A percentile compares a stretch with the other conserved stretches of the same genome.
phyloP scores from a whole-genome alignment of 2,113 vertebrate species.

The Carollia perspicillata region DNA sequence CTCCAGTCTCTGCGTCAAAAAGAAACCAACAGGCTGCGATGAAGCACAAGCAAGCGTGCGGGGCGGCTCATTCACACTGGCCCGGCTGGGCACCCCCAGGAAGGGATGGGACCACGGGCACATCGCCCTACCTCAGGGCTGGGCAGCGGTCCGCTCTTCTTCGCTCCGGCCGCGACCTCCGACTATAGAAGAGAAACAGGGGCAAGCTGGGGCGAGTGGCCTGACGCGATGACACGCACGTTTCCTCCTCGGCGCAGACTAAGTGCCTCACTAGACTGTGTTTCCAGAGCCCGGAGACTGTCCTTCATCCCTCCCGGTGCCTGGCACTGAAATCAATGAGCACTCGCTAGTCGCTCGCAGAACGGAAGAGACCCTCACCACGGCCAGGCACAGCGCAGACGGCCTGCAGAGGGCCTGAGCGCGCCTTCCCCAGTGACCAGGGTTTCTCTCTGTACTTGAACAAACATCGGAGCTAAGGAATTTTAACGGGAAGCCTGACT shows the following conservation, averaged over 20 bases:
- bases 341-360: too few species aligned
- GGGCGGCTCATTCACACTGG: not conserved
- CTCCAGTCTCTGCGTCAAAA: slow-evolving; percentile 80
- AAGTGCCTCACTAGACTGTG: not conserved
- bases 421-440: not conserved
- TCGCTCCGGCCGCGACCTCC: slow-evolving; percentile 61
- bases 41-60: fast-evolving
- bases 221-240: fast-evolving
- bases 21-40: not conserved
- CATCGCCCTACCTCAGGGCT: slow-evolving; percentile 74
- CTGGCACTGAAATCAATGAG: not conserved
- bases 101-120: not conserved
- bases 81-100: fast-evolving
- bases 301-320: not conserved
- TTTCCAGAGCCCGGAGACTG: not conserved
- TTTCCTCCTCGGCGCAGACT: not conserved
- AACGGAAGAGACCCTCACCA: not conserved
- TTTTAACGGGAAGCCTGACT: not conserved
- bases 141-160: slow-evolving; percentile 73
- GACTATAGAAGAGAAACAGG: slow-evolving; percentile 77
- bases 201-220: not conserved
- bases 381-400: fast-evolving
- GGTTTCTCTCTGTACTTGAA: not conserved
- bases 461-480: not conserved
- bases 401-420: not conserved